These are phyloP conservation scores for Drosophila borborema DNA, from an alignment of 2,888 invertebrate genomes.

Conservation along the genomic window DNA sequence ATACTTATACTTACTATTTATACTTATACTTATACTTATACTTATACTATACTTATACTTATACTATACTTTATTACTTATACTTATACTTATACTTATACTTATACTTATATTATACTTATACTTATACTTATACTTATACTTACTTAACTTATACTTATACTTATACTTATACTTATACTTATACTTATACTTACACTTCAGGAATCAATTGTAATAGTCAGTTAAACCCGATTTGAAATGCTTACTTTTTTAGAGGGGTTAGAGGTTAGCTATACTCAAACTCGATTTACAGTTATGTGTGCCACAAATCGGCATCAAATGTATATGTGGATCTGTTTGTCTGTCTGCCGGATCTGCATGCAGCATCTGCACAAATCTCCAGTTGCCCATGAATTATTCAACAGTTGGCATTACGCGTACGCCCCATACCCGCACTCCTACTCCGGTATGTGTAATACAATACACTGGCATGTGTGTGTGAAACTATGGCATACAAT, in stretches of 20 bases:
- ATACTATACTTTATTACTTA: neutral
- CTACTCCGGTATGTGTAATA: slow-evolving; percentile 8
- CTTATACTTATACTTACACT: too few species aligned
- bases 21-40: slow-evolving; percentile 3
- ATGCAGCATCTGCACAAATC: slow-evolving; percentile 72
- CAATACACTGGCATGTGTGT: slow-evolving; percentile 20
- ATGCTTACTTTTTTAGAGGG: neutral
- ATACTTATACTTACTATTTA: neutral
- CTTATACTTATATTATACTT: neutral
- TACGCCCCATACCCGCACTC: slow-evolving; percentile 4
- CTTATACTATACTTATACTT: slow-evolving; percentile 1
- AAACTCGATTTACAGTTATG: slow-evolving; percentile 74
- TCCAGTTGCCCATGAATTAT: slow-evolving; percentile 79
- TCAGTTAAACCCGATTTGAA: neutral
- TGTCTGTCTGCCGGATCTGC: slow-evolving; percentile 39
- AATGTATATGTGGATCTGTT: slow-evolving; percentile 19
- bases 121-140: neutral
- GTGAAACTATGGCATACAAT: slow-evolving; percentile 69
- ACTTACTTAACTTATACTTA: neutral
- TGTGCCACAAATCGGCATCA: slow-evolving; percentile 76
- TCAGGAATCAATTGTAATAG: neutral
- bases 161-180: neutral
- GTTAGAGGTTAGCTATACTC: slow-evolving; percentile 6
- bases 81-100: slow-evolving; percentile 1
- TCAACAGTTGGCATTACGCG: slow-evolving; percentile 70